phyloP scores from a whole-genome alignment of 2,888 invertebrate species.

The Pegoplata infirma region DNA sequence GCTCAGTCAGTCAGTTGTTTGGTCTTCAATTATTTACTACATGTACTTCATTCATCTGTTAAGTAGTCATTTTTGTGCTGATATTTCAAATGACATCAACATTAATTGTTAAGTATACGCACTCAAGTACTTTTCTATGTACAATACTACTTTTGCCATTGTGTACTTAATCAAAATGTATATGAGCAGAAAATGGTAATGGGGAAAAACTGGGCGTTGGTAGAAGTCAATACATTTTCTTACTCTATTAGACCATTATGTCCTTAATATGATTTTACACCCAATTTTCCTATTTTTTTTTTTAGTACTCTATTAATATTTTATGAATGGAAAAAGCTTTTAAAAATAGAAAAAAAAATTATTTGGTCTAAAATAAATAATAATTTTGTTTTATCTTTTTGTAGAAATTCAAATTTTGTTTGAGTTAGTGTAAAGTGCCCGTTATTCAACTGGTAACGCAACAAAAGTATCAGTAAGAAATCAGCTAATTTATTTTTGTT shows the following conservation, averaged over 20 bases:
- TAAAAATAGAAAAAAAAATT: background rate
- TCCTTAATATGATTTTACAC: background rate
- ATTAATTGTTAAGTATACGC: slow-evolving; percentile 34
- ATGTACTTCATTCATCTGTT: background rate
- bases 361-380: no score
- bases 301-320: background rate
- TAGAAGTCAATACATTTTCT: background rate
- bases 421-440: no score
- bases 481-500: no score
- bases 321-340: background rate
- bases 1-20: no score
- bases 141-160: background rate
- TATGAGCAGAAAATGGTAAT: background rate
- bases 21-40: background rate
- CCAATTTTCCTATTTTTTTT: background rate
- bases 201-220: background rate
- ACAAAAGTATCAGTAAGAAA: no score
- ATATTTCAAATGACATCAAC: slow-evolving; percentile 10
- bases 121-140: slow-evolving; percentile 14
- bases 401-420: no score
- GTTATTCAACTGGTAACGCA: no score
- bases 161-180: background rate
- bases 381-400: no score
- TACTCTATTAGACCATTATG: background rate
- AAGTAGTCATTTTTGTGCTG: background rate